Evolutionary conservation across 2,113 vertebrate species (phyloP), one percentile per base, ranked within the genome.

Genomic region (Donacobius atricapilla): DNA sequence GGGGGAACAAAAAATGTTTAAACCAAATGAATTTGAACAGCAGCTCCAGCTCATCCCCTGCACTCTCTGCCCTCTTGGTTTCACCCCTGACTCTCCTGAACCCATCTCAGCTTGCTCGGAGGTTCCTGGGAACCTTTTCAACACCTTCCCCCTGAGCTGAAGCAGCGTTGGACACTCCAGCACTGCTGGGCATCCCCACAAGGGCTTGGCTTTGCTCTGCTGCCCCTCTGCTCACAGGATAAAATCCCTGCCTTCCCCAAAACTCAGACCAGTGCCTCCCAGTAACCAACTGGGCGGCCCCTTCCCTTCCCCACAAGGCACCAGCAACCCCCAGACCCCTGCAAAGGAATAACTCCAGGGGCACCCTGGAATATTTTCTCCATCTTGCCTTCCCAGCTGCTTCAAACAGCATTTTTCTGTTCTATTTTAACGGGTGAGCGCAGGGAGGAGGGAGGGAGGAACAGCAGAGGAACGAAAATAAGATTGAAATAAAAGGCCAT

Each of bases 401-500:
- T 60, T 33, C 65, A 30, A 58, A 22, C 39, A 20, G 53, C 1
- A 7, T n/a, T 92, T 86, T 80, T n/a, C 70, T 86, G 61, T 61
- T 89, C 89, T 80, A 8, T 85, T 83, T 86, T 56, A 61, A 47
- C 53, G 14, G 23, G 20, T 21, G 50, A 73, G 54, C 0, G 8
- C 31, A 24, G 28, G 58, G 48, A 70, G 61, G 47, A 82, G 22
- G 72, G 57, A 90, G 57, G 57, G 69, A 51, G 91, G 64, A 71
- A 45, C 60, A 9, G 0, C 15, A 89, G 71, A 39, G 68, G 80
- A 69, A 87, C 28, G 25, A 94, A 91, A 91, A 83, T 70, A 30
- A 89, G 87, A 58, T 93, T 70, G 77, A 92, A 90, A 90, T 83
- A 44, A 81, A 95, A 91, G 15, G 13, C 47, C 30, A 13, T 81